Evolutionary conservation across 2,888 invertebrate genomes (phyloP), one percentile per base, ranked within the genome.

Genomic region (Anoplius nigerrimus): DNA sequence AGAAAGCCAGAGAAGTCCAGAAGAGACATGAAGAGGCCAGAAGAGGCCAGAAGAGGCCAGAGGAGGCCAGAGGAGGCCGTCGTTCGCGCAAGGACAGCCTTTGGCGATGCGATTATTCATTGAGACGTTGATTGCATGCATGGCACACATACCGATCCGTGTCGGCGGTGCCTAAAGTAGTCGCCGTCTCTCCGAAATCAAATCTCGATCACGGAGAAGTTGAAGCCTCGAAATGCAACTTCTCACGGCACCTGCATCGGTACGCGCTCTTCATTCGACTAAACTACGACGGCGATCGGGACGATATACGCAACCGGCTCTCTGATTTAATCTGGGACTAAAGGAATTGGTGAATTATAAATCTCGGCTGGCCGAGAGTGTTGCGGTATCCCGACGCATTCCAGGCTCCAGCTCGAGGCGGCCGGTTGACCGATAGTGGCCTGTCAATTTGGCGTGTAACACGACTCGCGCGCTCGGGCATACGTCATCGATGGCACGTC

Each of bases 81-180:
- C 8, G 18, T 16, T 16, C 48, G 48, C 6, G 48, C 16, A 48
- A 48, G 48, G 69, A 52, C 52, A 63, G 71, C 76, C 75, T 56
- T 69, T 52, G 71, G 77, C 75, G 63, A 62, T 71, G 61, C 71
- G 67, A 77, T 77, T 78, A 77, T 72, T 77, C 73, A 77, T 73
- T 71, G 79, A 71, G 78, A 78, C 78, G 71, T 78, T 77, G 78
- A 77, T 77, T 77, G 71, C 76, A 60, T 65, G 66, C 66, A 69
- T 67, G 78, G 70, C 77, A 78, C 59, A 75, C 78, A 71, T 78
- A 70, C 48, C 48, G 48, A 48, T 48, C 62, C 62, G 57, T 48
- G 48, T 13, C 52, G 27, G 51, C 56, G 45, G 54, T 43, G 11
- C 62, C 42, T 61, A 61, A 54, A 51, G 58, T n/a, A n/a, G n/a